Evolutionary conservation across 1,140 invertebrate genomes (phyloP), one percentile per base, ranked within the genome.

Genomic region (Bombyx mandarina): DNA sequence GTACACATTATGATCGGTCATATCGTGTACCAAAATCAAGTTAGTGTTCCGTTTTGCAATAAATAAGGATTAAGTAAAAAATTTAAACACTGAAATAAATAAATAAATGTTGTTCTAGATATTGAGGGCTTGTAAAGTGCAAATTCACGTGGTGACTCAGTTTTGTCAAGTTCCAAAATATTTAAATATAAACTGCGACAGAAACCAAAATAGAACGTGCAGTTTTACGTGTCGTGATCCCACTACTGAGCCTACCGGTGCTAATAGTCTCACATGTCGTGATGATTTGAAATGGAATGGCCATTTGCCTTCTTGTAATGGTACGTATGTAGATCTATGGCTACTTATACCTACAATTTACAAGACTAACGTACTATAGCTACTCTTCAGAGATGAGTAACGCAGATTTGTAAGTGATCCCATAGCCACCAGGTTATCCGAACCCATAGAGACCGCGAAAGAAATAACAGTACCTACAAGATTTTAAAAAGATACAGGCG

Each of bases 121-220:
- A 45, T 62, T 78, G 2, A 73, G 71, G 42, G 55, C 67, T 45
- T 84, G 81, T 54, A 79, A 76, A 64, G 71, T 76, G 57, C 71
- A 76, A 61, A 65, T 84, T 26, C 69, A 81, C 56, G 78, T 82
- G 1, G 60, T 84, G 46, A 52, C 72, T 44, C 79, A 82, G 59
- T 64, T 54, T 42, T 84, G 81, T 54, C 58, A 65, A 22, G 62
- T 72, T 8, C 78, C 81, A 12, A 71, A 69, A 57, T 69, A 75
- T 64, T 64, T 84, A 56, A 54, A 63, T 53, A 50, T 69, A 7
- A 69, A 70, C 57, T 84, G 81, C 59, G 55, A 65, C 10, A 48
- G 26, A 5, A 62, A 71, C 45, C 47, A 55, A 47, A 66, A 70
- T 50, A 65, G 65, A 61, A 56, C 54, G 8, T 84, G 81, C 56